Evolutionary conservation across 2,113 vertebrate species (phyloP).

Genomic region (Gavialis gangeticus): DNA sequence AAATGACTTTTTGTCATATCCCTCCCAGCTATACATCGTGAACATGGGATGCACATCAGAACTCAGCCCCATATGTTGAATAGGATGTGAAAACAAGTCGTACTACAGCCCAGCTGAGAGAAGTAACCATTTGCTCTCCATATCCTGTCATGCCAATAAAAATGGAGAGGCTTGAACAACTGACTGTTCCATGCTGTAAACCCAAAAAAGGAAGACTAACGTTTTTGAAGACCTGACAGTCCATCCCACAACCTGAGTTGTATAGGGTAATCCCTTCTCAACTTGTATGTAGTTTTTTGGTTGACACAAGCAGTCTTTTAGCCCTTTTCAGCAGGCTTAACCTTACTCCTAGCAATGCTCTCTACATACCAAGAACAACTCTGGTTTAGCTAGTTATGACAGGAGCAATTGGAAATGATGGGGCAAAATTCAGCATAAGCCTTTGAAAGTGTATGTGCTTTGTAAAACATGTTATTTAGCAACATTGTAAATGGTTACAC

Average conservation of each 20-base stretch:
- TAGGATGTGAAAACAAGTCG: background rate
- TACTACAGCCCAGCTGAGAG: no score
- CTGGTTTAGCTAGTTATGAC: background rate
- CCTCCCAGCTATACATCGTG: background rate
- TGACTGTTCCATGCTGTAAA: background rate
- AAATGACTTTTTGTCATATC: background rate
- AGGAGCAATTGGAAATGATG: background rate
- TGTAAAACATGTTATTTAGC: background rate
- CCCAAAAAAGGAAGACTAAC: background rate
- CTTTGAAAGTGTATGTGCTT: background rate
- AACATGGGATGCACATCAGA: background rate
- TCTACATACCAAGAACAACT: background rate
- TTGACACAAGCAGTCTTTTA: background rate
- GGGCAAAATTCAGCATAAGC: background rate
- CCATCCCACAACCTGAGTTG: background rate
- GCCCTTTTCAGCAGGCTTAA: background rate
- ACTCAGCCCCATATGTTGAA: background rate
- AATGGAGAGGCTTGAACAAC: background rate
- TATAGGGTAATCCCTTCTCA: background rate
- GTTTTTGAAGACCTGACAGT: background rate
- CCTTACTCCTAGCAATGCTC: background rate
- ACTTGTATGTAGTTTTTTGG: background rate
- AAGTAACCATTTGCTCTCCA: no score
- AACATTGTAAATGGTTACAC: background rate
- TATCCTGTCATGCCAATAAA: background rate